Base-by-base conservation (phyloP, 2,888 invertebrate genomes). In the Meta bourneti region DNA sequence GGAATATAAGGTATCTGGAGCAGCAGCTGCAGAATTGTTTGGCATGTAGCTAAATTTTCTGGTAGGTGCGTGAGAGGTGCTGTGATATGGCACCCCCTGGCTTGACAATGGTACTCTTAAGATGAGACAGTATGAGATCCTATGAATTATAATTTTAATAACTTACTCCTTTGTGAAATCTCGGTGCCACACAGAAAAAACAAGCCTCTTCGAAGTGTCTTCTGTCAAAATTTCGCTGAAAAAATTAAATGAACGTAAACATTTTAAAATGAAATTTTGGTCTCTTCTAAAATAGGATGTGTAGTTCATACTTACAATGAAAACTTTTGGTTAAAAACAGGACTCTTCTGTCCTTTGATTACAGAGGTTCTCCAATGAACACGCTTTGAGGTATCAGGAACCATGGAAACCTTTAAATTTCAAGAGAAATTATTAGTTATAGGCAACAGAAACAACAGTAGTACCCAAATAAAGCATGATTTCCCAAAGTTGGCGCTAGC, bases 251-350 rank as follows among this genome's bases (percentile, higher is more conserved):
- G n/a, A n/a, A 52, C n/a, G n/a, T n/a, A n/a, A 16, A 51, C 7
- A 61, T 61, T 6, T 11, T 9, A 61, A 61, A 6, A 61, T 16
- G 11, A 11, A 16, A 61, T 61, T 16, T 61, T 34, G 34, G 34
- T 4, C 34, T 34, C 34, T 34, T 34, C 4, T 34, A 4, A 34
- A 34, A 4, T 34, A 49, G n/a, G 52, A 74, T 11, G 19, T 95
- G 16, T 11, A 9, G 2, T 54, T 48, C 6, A n/a, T 75, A 89
- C 92, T 92, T 84, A 92, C 92, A 92, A 92, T 6, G 92, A 92
- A 70, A 92, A 99, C 92, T 97, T 97, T 20, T 96, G 96, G 13
- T 97, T 96, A 80, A 96, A 95, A 48, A 95, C 95, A 0, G 97
- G 96, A 89, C 97, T 96, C 52, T 96, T 95, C 84, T 95, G 95